Evolutionary conservation across 2,888 invertebrate genomes (phyloP), one percentile per base, ranked within the genome.

Genomic region (Sesia apiformis): DNA sequence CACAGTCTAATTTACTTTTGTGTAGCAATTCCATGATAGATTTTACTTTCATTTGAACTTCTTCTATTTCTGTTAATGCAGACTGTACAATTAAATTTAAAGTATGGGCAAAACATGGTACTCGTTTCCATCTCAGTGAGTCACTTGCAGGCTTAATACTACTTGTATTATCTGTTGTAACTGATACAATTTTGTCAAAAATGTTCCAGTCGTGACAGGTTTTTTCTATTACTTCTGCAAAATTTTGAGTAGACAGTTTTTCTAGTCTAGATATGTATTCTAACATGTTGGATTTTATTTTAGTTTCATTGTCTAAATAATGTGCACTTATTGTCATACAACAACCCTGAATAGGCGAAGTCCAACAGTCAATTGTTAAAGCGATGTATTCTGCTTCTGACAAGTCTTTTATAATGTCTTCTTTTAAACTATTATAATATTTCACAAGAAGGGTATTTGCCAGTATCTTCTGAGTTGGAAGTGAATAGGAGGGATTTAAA

Each of bases 41-140:
- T 46, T 55, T 55, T 39, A 38, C 46, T 7, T 23, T 56, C 38
- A 52, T 50, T 23, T 38, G 39, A 7, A 50, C 52, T 4, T 41
- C 52, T 52, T 52, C 54, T 42, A 56, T 56, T 52, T 56, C 54
- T 38, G n/a, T 54, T 42, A 56, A 52, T 8, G 56, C 56, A n/a
- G 54, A 42, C 50, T 54, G 56, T 7, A 56, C 54, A 39, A 56
- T 52, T 38, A 56, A 6, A 50, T 56, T 54, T 8, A 56, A 51
- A 7, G 54, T 56, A 42, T 52, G 52, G 8, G 52, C 50, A 49
- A 56, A 56, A 52, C 56, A 56, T 3, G 54, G 54, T 52, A 56
- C 52, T 52, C 7, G 46, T 41, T 42, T 54, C 54, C 54, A 54
- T 43, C 53, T 23, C 46, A 46, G 23, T 46, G 23, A 46, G 7